Conservation (phyloP, 2,888 invertebrate genomes). For the Altica lythri region DNA sequence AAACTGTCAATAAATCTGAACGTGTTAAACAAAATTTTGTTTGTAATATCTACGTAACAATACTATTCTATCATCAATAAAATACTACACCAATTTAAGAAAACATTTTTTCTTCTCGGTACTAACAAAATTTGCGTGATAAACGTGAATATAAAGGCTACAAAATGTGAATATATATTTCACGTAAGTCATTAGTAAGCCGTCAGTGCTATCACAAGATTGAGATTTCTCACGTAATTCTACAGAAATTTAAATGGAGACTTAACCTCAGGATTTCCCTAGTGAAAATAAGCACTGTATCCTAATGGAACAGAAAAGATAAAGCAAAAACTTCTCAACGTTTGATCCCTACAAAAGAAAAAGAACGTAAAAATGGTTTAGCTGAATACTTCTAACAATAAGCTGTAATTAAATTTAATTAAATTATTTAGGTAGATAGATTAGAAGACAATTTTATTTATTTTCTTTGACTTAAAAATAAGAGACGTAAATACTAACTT, state of each 20-base stretch:
- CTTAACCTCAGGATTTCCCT: slow-evolving; percentile 17
- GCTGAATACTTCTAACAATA: background rate
- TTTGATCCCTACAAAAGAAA: background rate
- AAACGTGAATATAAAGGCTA: slow-evolving; percentile 8
- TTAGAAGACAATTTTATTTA: no score
- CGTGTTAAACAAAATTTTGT: no score
- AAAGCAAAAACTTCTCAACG: slow-evolving; percentile 6
- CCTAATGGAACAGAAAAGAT: slow-evolving; percentile 9
- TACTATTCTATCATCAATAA: no score
- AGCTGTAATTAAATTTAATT: background rate
- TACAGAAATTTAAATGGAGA: slow-evolving; percentile 12
- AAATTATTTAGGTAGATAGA: no score
- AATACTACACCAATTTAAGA: no score
- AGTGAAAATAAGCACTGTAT: slow-evolving; percentile 1
- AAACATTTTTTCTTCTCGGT: no score
- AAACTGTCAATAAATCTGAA: no score
- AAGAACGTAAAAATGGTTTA: slow-evolving; percentile 1
- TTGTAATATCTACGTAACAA: no score
- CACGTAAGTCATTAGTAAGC: slow-evolving; percentile 15
- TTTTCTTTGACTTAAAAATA: no score
- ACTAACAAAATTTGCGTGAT: slow-evolving; percentile 1
- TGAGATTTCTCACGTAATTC: slow-evolving; percentile 21
- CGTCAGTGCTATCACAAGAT: slow-evolving; percentile 18
- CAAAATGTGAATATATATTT: slow-evolving; percentile 13
- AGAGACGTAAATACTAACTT: no score